Percentiles rank a stretch among this genome's conserved stretches.
Evolutionary conservation across 2,888 invertebrate species (phyloP).

Genomic region (Pterostichus niger): DNA sequence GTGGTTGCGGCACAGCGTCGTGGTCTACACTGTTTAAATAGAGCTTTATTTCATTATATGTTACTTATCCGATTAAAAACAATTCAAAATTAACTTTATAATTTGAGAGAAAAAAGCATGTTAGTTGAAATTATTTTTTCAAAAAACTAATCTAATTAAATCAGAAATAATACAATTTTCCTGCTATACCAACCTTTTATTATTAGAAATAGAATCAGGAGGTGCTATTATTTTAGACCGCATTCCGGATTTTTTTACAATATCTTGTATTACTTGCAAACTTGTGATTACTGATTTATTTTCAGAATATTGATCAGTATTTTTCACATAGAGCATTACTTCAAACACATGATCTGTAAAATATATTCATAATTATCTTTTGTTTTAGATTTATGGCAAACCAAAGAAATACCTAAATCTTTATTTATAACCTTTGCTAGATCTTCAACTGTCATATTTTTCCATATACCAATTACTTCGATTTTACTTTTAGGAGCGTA

Average conservation of each 20-base stretch:
- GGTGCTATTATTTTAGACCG: slow-evolving; percentile 80
- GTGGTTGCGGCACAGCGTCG: slow-evolving; percentile 82
- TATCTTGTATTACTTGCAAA: slow-evolving; percentile 82
- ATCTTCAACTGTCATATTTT: slow-evolving; percentile 89
- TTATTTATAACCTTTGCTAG: slow-evolving; percentile 83
- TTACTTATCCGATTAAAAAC: too few relatives aligned
- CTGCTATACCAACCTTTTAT: slow-evolving; percentile 72
- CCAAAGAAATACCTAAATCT: slow-evolving; percentile 79
- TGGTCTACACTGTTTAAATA: slow-evolving; percentile 67
- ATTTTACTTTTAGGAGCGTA: slow-evolving; percentile 81
- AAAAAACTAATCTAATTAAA: too few relatives aligned
- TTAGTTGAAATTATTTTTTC: too few relatives aligned
- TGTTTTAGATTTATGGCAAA: background rate
- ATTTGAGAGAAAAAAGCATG: slow-evolving; percentile 68
- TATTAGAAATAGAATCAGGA: slow-evolving; percentile 77
- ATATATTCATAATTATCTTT: background rate
- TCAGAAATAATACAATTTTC: too few relatives aligned
- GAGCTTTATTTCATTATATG: too few relatives aligned
- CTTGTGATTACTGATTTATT: slow-evolving; percentile 82
- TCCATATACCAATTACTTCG: slow-evolving; percentile 85
- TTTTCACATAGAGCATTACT: slow-evolving; percentile 83
- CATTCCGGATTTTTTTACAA: slow-evolving; percentile 84
- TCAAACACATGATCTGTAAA: slow-evolving; percentile 83
- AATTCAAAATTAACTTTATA: slow-evolving; percentile 68
- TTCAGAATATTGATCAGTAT: slow-evolving; percentile 79